phyloP scores from a whole-genome alignment of 2,113 vertebrate genomes.

The Scolopax mira region DNA sequence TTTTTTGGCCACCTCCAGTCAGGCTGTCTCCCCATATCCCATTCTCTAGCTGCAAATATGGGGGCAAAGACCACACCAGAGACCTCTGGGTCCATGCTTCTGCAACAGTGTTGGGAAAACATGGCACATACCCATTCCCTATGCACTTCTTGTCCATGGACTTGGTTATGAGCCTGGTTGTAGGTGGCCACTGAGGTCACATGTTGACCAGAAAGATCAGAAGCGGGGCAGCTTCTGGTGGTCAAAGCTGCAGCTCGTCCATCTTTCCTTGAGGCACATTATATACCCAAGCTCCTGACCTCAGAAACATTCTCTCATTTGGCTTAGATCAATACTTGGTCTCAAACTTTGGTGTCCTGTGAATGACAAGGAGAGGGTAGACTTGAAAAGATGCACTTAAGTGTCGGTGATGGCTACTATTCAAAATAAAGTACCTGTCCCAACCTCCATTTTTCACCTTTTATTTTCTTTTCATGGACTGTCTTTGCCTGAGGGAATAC shows the following conservation, averaged over 20 bases:
- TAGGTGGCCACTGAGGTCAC: background rate
- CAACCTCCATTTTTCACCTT: background rate
- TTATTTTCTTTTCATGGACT: background rate
- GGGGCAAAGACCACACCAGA: background rate
- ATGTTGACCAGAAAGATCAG: background rate
- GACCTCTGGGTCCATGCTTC: accelerated
- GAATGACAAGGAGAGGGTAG: background rate
- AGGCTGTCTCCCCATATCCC: background rate
- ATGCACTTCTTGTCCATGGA: accelerated
- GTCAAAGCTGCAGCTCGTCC: background rate
- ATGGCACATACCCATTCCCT: too few relatives aligned
- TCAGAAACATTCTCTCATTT: background rate
- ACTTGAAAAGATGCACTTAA: background rate
- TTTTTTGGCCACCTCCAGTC: background rate
- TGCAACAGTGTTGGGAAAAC: background rate
- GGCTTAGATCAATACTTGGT: background rate
- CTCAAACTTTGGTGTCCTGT: background rate
- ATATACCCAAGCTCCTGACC: background rate
- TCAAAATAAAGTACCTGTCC: background rate
- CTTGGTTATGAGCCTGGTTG: background rate
- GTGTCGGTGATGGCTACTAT: background rate
- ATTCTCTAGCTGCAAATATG: background rate
- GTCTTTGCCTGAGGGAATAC: background rate
- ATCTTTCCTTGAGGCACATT: background rate
- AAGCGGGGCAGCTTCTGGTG: background rate